A percentile compares a stretch with the other conserved stretches of the same genome.
Conservation (phyloP, 2,113 vertebrate species). For the Oplegnathus fasciatus region DNA sequence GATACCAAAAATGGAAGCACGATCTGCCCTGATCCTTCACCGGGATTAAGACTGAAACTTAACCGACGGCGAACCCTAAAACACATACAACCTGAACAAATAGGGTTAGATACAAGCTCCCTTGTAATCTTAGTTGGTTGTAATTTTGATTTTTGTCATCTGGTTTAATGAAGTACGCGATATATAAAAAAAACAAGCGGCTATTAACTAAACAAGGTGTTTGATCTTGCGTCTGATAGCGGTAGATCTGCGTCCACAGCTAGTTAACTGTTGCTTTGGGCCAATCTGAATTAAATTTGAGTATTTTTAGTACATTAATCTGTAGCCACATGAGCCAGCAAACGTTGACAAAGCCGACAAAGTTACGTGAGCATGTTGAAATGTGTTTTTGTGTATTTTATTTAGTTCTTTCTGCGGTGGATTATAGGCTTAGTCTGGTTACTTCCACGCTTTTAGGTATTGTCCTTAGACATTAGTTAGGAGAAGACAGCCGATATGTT, state of each 20-base stretch:
- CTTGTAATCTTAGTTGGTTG: background rate
- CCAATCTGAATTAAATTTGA: background rate
- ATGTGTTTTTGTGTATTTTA: no score
- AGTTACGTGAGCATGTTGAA: background rate
- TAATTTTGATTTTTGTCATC: background rate
- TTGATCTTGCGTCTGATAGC: background rate
- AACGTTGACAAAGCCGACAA: no score
- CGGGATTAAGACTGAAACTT: background rate
- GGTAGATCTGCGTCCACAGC: no score
- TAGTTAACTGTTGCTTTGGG: background rate
- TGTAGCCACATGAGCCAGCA: background rate
- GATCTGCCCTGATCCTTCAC: background rate
- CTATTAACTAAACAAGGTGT: background rate
- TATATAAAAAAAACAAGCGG: background rate
- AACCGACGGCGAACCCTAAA: background rate
- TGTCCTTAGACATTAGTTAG: background rate
- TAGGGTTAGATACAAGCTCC: rapidly evolving
- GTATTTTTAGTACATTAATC: background rate
- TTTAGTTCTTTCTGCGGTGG: background rate
- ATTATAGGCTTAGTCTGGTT: background rate
- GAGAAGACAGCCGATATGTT: background rate
- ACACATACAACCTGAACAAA: background rate
- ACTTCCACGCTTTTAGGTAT: no score
- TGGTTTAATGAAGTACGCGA: background rate
- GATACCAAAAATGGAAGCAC: slow-evolving; percentile 49